Evolutionary conservation across 2,797 vertebrate species (phyloP).

Genomic region (Echiichthys vipera): DNA sequence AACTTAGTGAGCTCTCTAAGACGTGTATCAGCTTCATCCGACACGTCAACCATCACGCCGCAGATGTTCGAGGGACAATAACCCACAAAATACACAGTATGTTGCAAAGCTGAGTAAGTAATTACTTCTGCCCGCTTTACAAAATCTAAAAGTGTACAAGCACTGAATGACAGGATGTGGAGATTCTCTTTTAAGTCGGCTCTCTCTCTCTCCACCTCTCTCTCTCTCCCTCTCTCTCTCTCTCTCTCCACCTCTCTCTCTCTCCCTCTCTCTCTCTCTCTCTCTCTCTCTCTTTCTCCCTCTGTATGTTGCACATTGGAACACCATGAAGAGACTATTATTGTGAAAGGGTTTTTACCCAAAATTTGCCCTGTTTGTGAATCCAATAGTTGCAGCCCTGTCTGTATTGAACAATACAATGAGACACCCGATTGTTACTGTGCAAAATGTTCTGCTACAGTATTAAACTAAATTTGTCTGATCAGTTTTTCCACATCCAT

Average conservation of each 20-base stretch:
- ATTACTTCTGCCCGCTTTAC: background rate
- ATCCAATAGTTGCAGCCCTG: background rate
- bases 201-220: too few species aligned
- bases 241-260: too few species aligned
- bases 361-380: background rate
- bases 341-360: background rate
- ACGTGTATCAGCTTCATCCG: conserved; percentile 19
- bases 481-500: background rate
- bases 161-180: background rate
- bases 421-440: background rate
- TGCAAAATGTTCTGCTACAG: background rate
- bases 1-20: background rate
- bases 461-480: background rate
- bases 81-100: background rate
- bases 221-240: too few species aligned
- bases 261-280: too few species aligned
- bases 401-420: background rate
- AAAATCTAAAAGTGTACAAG: background rate
- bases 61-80: conserved; percentile 11
- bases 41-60: conserved; percentile 13
- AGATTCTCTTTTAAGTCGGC: background rate
- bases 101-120: too few species aligned
- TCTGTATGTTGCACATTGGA: background rate
- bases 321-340: background rate
- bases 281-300: too few species aligned